Conservation (phyloP, 2,888 invertebrate species). For the Meganola albula region DNA sequence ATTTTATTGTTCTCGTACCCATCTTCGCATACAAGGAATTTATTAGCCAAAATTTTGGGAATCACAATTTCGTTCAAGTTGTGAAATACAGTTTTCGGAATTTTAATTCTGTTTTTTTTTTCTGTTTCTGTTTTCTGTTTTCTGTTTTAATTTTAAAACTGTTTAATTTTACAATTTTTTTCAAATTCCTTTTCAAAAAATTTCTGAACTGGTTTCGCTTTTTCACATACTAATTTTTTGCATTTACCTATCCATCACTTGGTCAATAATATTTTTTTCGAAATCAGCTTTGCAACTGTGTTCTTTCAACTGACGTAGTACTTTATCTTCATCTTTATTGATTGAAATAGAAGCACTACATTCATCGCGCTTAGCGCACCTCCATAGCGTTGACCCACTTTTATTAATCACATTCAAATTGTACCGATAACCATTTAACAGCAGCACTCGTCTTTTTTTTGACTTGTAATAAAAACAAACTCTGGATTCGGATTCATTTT, state of each 20-base stretch:
- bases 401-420: constrained; percentile 2
- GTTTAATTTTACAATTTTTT: constrained; percentile 2
- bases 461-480: constrained; percentile 1
- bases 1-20: too few species aligned
- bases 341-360: constrained; percentile 6
- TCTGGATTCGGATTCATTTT: background rate
- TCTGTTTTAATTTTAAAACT: too few species aligned
- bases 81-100: too few species aligned
- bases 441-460: constrained; percentile 4
- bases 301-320: constrained; percentile 3
- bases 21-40: too few species aligned
- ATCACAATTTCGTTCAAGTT: too few species aligned
- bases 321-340: constrained; percentile 4
- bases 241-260: constrained; percentile 4
- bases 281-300: constrained; percentile 4
- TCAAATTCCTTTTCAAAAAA: constrained; percentile 2
- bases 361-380: too few species aligned
- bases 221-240: constrained; percentile 4
- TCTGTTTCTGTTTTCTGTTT: too few species aligned
- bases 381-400: constrained; percentile 1
- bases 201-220: constrained; percentile 5
- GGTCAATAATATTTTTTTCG: too few species aligned
- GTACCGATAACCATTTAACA: constrained; percentile 1
- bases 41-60: too few species aligned
- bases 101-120: too few species aligned